phyloP scores from a whole-genome alignment of 2,888 invertebrate genomes.

The Melipona bicolor region DNA sequence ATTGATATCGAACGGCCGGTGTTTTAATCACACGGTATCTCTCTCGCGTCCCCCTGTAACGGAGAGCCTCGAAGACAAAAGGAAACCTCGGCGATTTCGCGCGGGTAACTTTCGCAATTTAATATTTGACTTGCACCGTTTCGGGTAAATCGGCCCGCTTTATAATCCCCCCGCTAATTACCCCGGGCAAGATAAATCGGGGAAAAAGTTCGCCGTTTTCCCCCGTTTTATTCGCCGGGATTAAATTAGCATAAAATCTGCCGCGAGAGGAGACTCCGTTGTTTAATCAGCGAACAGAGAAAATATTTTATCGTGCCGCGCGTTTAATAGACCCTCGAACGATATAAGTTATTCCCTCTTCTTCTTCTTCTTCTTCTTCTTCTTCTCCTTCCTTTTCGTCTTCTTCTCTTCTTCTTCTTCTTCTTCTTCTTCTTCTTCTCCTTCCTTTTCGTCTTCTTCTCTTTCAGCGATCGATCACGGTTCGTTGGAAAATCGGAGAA shows the following conservation, averaged over 20 bases:
- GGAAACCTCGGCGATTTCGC: slow-evolving; percentile 27
- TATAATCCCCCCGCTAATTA: slow-evolving; percentile 52
- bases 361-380: neutral
- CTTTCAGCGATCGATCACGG: neutral
- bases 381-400: neutral
- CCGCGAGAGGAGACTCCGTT: slow-evolving; percentile 27
- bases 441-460: neutral
- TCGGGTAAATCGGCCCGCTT: slow-evolving; percentile 30
- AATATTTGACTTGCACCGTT: slow-evolving; percentile 45
- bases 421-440: no score
- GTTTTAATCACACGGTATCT: slow-evolving; percentile 30
- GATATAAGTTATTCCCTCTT: neutral
- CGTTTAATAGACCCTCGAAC: slow-evolving; percentile 13
- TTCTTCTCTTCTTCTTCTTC: neutral
- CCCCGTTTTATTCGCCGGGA: slow-evolving; percentile 30
- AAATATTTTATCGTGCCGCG: slow-evolving; percentile 13
- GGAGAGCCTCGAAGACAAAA: slow-evolving; percentile 34
- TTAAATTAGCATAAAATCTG: slow-evolving; percentile 58
- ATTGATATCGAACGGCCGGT: slow-evolving; percentile 11
- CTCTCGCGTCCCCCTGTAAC: slow-evolving; percentile 11
- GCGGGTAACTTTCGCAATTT: slow-evolving; percentile 38
- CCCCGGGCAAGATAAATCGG: slow-evolving; percentile 41
- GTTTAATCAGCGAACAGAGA: slow-evolving; percentile 42
- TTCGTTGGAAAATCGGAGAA: neutral
- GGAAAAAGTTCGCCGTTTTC: slow-evolving; percentile 35